phyloP scores from a whole-genome alignment of 92 coral and sea anemone genomes.

The Desmophyllum pertusum region DNA sequence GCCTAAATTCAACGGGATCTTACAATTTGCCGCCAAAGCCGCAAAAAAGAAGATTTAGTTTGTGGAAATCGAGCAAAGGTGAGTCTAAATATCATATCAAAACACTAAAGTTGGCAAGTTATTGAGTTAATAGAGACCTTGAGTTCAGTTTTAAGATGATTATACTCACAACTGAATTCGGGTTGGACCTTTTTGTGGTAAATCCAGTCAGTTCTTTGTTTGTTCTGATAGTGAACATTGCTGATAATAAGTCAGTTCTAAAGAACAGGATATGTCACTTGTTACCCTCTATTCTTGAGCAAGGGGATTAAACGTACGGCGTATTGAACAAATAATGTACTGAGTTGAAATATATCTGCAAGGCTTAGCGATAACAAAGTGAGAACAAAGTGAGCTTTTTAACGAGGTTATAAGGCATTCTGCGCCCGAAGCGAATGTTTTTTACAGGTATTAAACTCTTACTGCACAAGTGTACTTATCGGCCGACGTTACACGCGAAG shows the following conservation, averaged over 20 bases:
- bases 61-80: slow-evolving; percentile 29
- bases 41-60: slow-evolving; percentile 14
- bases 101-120: neutral
- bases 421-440: no score
- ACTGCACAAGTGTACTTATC: neutral
- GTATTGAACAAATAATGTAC: neutral
- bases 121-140: neutral
- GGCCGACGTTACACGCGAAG: neutral
- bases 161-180: neutral
- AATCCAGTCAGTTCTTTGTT: neutral
- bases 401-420: neutral
- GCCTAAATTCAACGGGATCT: slow-evolving; percentile 27
- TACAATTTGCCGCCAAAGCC: slow-evolving; percentile 16
- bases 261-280: neutral
- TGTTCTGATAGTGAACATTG: neutral
- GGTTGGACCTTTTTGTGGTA: neutral
- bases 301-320: neutral
- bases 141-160: neutral
- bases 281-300: neutral
- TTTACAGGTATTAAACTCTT: neutral
- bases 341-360: neutral
- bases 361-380: neutral
- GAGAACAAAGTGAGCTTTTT: neutral
- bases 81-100: neutral
- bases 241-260: neutral